A percentile compares a stretch with the other conserved stretches of the same genome.
Evolutionary conservation across 1,140 invertebrate species (phyloP).

Genomic region (Atopsyche davidsoni): DNA sequence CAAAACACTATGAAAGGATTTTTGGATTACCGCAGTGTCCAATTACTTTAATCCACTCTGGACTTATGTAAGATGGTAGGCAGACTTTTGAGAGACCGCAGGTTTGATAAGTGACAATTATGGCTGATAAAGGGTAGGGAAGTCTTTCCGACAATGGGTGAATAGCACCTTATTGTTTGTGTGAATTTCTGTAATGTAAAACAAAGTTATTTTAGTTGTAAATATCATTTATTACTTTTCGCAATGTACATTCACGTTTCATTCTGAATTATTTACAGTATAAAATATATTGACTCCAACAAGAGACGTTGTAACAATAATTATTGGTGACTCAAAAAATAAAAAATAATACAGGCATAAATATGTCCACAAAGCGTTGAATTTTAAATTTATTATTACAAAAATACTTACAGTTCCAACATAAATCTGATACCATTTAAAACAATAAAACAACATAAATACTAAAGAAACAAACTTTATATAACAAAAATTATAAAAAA

Average conservation of each 20-base stretch:
- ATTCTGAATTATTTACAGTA: slow-evolving; percentile 26
- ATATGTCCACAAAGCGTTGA: slow-evolving; percentile 7
- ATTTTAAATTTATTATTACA: too few species aligned
- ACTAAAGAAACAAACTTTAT: slow-evolving; percentile 11
- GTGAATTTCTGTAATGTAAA: too few species aligned
- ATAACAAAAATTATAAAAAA: slow-evolving; percentile 6
- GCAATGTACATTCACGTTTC: slow-evolving; percentile 27
- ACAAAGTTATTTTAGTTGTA: too few species aligned
- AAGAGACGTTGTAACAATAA: slow-evolving; percentile 6
- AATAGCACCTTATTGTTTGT: too few species aligned
- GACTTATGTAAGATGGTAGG: too few species aligned
- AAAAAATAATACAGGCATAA: slow-evolving; percentile 9
- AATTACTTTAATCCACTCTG: too few species aligned
- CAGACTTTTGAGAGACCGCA: too few species aligned
- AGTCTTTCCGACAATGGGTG: too few species aligned
- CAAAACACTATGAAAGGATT: too few species aligned
- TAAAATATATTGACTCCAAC: slow-evolving; percentile 27
- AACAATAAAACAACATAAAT: slow-evolving; percentile 19
- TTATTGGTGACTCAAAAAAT: slow-evolving; percentile 8
- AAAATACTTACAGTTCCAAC: slow-evolving; percentile 13
- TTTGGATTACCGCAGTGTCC: too few species aligned
- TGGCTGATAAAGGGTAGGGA: too few species aligned
- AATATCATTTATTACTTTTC: slow-evolving; percentile 23
- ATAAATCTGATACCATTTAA: slow-evolving; percentile 12
- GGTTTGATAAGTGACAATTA: too few species aligned